Percentiles rank a stretch among this genome's conserved stretches.
phyloP scores from a whole-genome alignment of 2,113 vertebrate species.

The Pelobates fuscus region DNA sequence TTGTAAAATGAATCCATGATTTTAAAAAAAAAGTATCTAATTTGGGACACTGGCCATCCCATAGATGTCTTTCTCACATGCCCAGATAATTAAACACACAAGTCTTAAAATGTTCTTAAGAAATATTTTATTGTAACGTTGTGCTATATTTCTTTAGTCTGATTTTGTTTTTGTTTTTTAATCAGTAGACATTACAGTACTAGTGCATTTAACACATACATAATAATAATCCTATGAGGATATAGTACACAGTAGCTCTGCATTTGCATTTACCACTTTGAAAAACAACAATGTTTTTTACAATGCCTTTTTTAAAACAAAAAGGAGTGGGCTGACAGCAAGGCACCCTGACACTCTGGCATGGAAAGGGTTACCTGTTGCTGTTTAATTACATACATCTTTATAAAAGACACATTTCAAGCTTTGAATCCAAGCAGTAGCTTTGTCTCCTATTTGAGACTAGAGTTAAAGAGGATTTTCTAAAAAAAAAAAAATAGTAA shows the following conservation, averaged over 20 bases:
- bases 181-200: conserved; percentile 54
- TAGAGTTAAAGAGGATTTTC: no score
- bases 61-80: neutral
- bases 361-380: neutral
- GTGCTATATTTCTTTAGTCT: conserved; percentile 22
- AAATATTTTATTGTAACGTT: conserved; percentile 38
- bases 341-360: neutral
- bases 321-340: neutral
- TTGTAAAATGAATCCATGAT: no score
- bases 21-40: no score
- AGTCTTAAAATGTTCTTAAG: neutral
- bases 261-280: conserved; percentile 34
- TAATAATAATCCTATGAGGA: conserved; percentile 60
- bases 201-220: conserved; percentile 43
- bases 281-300: conserved; percentile 55
- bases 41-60: no score
- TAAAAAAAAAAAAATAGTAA: no score
- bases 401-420: conserved; percentile 19
- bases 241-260: conserved; percentile 17
- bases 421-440: no score
- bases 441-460: no score
- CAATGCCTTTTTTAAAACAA: conserved; percentile 46
- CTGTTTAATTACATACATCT: conserved; percentile 9
- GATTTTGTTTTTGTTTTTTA: neutral
- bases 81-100: neutral